Evolutionary conservation across 2,888 invertebrate species (phyloP), one percentile per base, ranked within the genome.

Genomic region (Pollenia labialis): DNA sequence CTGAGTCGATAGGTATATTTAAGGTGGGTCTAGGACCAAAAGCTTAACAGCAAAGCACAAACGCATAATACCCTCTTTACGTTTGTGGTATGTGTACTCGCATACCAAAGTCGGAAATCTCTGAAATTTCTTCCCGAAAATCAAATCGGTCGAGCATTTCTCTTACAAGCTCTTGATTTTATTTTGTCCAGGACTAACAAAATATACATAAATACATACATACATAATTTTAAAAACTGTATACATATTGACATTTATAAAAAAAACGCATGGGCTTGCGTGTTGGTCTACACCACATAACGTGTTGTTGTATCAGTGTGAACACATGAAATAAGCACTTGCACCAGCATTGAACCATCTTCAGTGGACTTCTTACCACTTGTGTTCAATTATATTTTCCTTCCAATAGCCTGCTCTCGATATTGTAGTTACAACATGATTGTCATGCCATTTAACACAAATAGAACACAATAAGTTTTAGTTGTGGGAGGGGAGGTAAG

Each of bases 251-350:
- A 23, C 32, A 32, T 32, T 32, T 32, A 6, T 32, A 32, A 32
- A 32, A 32, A 32, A 23, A 8, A 23, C 12, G 18, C 12, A 48
- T 11, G 52, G 76, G 1, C 48, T 58, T 50, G 54, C 50, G 64
- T 60, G 77, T 48, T 58, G 40, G 14, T 72, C 23, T 48, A 68
- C 32, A 60, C 4, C 12, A 58, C 12, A 58, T 81, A 44, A 40
- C 60, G 79, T 74, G 81, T 56, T 74, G 81, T 56, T 32, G 56
- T 42, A 46, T 42, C 64, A 58, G 82, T 80, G 82, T 83, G 83
- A 86, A 76, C 75, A 58, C 52, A 81, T 85, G 81, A 85, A 85
- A 81, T 83, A 86, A 86, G 86, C 12, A 77, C 83, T 87, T 83
- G 80, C 76, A 58, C 86, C 42, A 72, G 80, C 32, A 58, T 58